phyloP scores from a whole-genome alignment of 2,113 vertebrate species.

The Syngnathus typhle region DNA sequence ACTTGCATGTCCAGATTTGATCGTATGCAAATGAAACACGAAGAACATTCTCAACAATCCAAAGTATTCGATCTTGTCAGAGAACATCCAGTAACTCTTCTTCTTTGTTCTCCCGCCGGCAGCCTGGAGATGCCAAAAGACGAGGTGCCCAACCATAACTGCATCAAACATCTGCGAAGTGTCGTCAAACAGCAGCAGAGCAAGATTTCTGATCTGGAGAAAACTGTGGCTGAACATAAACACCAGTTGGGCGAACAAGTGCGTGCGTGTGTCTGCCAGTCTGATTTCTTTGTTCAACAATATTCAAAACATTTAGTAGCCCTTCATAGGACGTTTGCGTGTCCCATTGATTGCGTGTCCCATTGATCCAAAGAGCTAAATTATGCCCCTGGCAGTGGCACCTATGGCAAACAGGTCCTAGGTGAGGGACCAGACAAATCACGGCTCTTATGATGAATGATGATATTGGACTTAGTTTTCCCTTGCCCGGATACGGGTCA shows the following conservation, averaged over 20 bases:
- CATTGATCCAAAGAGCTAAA: too few relatives aligned
- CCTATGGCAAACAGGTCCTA: too few relatives aligned
- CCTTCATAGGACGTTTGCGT: too few relatives aligned
- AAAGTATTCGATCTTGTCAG: not conserved
- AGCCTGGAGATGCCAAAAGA: slow-evolving; percentile 99
- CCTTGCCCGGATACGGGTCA: too few relatives aligned
- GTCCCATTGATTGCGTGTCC: too few relatives aligned
- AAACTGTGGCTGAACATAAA: slow-evolving; percentile 86
- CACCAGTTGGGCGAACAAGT: slow-evolving; percentile 96
- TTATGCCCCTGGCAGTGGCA: too few relatives aligned
- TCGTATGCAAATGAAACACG: not conserved
- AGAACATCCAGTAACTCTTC: not conserved
- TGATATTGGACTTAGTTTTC: too few relatives aligned
- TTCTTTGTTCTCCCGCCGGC: slow-evolving; percentile 5
- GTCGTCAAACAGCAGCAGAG: slow-evolving; percentile 93
- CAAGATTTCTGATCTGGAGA: slow-evolving; percentile 91
- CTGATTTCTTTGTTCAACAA: not conserved
- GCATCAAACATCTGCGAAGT: slow-evolving; percentile 87
- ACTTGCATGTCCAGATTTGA: not conserved
- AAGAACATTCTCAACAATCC: not conserved
- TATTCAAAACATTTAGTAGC: too few relatives aligned
- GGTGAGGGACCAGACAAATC: too few relatives aligned
- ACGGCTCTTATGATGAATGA: too few relatives aligned
- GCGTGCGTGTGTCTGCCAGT: not conserved
- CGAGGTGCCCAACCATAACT: slow-evolving; percentile 91